phyloP scores from a whole-genome alignment of 2,113 vertebrate genomes.

The Platysternon megacephalum region DNA sequence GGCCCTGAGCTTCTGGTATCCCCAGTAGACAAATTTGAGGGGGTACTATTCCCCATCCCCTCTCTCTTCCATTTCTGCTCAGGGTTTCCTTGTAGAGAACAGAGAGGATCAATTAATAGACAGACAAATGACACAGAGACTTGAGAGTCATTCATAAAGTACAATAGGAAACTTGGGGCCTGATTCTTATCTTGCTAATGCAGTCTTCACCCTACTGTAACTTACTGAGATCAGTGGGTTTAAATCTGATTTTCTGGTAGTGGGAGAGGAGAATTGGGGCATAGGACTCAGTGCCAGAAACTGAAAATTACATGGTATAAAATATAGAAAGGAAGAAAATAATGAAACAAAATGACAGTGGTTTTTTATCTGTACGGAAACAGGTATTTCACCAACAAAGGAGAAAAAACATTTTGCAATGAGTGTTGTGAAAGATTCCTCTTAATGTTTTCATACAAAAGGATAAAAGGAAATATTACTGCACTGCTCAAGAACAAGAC shows the following conservation, averaged over 20 bases:
- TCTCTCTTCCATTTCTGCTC: background rate
- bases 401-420: background rate
- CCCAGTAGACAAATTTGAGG: background rate
- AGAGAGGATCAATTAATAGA: background rate
- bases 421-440: background rate
- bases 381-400: background rate
- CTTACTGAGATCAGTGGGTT: background rate
- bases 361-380: background rate
- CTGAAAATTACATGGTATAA: background rate
- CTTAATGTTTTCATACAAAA: background rate
- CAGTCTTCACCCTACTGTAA: background rate
- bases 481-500: background rate
- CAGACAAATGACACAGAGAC: background rate
- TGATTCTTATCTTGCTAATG: background rate
- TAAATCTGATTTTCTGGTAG: background rate
- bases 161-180: background rate
- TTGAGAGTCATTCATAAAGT: background rate
- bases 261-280: background rate
- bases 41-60: background rate
- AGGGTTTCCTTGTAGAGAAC: background rate
- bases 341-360: background rate
- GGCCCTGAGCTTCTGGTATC: background rate
- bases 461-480: background rate
- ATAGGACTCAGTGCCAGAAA: background rate
- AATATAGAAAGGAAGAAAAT: background rate